Evolutionary conservation across 1,140 invertebrate species (phyloP).

Genomic region (Himalopsyche phryganea): DNA sequence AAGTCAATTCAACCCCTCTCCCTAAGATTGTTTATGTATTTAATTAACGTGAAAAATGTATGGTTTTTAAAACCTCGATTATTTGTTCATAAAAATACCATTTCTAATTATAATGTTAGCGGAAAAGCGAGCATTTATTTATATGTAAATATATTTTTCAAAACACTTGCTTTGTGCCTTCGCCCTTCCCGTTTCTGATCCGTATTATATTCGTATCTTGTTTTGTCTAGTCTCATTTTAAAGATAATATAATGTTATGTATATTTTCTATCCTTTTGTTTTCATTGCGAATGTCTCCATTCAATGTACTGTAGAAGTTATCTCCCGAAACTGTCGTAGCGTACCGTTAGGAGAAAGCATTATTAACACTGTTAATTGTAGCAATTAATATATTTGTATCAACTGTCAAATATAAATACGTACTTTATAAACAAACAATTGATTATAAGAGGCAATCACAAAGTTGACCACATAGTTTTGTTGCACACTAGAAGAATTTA

Average conservation of each 20-base stretch:
- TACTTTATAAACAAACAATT: slow-evolving; percentile 10
- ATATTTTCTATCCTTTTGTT: background rate
- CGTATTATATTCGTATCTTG: background rate
- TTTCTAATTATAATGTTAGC: no score
- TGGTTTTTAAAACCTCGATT: no score
- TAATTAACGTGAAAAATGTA: no score
- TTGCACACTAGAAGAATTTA: slow-evolving; percentile 29
- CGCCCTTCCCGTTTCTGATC: background rate
- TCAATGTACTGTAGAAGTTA: slow-evolving; percentile 11
- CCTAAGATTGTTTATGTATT: background rate
- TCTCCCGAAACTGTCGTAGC: background rate
- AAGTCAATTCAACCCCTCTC: background rate
- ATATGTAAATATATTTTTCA: slow-evolving; percentile 3
- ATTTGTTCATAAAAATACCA: no score
- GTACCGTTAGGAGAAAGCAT: slow-evolving; percentile 2
- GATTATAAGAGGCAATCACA: slow-evolving; percentile 30
- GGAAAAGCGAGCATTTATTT: background rate
- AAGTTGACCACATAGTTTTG: slow-evolving; percentile 23
- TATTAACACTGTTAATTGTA: slow-evolving; percentile 21
- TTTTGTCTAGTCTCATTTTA: slow-evolving; percentile 11
- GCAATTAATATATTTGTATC: slow-evolving; percentile 8
- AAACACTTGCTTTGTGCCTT: slow-evolving; percentile 19
- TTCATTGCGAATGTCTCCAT: background rate
- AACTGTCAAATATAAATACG: slow-evolving; percentile 21
- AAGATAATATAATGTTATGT: background rate